Percentiles rank a stretch among this genome's conserved stretches.
Evolutionary conservation across 2,797 vertebrate species (phyloP).

Genomic region (Enteromius anoplus): DNA sequence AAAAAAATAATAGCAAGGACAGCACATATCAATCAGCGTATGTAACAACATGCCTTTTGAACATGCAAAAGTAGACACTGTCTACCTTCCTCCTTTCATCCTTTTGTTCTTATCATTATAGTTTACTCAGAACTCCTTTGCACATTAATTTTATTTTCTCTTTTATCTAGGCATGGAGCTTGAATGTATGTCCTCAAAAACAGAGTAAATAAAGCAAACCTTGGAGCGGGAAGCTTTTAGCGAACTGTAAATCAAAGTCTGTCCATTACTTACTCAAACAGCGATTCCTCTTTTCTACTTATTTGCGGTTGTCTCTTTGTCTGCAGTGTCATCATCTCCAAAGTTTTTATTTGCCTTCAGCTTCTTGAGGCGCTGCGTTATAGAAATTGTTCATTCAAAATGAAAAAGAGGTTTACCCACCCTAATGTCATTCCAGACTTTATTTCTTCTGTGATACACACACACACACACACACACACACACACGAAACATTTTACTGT

Average conservation of each 20-base stretch:
- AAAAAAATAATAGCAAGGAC: background rate
- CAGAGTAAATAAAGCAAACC: background rate
- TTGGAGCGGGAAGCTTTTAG: slow-evolving; percentile 55
- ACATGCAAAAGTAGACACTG: background rate
- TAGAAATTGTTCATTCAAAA: background rate
- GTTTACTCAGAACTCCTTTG: slow-evolving; percentile 17
- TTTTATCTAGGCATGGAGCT: background rate
- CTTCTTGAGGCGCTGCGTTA: background rate
- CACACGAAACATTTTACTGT: background rate
- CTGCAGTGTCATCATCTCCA: slow-evolving; percentile 54
- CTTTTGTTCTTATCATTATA: background rate
- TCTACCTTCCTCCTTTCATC: slow-evolving; percentile 31
- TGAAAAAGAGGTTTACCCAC: background rate
- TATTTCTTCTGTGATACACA: background rate
- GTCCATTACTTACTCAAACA: slow-evolving; percentile 56
- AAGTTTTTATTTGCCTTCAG: slow-evolving; percentile 59
- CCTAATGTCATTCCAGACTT: background rate
- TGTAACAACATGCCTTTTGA: background rate
- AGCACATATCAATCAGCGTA: background rate
- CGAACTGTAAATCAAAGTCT: slow-evolving; percentile 58
- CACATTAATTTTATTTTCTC: background rate
- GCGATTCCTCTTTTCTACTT: slow-evolving; percentile 42
- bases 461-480: background rate
- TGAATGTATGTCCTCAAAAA: background rate
- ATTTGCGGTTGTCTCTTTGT: slow-evolving; percentile 32